Evolutionary conservation across 2,888 invertebrate species (phyloP), one percentile per base, ranked within the genome.

Genomic region (Mythimna lalbum): DNA sequence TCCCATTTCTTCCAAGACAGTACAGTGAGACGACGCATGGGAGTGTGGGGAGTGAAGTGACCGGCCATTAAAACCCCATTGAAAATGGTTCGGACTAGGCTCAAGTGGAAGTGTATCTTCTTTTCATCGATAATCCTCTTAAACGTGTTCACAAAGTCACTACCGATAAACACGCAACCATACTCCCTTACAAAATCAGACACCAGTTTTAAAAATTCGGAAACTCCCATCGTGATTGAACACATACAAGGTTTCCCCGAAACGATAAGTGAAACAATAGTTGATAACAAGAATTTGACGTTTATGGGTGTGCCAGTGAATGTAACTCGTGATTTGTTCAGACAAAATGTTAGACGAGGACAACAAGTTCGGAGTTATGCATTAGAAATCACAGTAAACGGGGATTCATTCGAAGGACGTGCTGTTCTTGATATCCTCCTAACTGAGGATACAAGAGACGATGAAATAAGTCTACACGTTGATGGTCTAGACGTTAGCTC

Each of bases 11-110:
- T 66, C 21, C 31, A 80, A 73, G 75, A 76, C 73, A 60, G 87
- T 82, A 72, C 72, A 73, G 87, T 83, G 80, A 73, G 60, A 80
- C 72, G 73, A 86, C 89, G 84, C 80, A 89, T 92, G 91, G 87
- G 78, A 83, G 82, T 74, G 78, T 77, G 69, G 82, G 84, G 57
- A 79, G 82, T 82, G 80, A 60, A 80, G 74, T 77, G 69, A 80
- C 78, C 85, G 85, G 87, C 87, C 88, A 87, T 86, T 85, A 74
- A 82, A 68, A 57, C 19, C 52, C 43, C 52, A 36, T 39, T 55
- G 73, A 92, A 89, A 91, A 94, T 94, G 94, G 91, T 82, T 81
- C 86, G 91, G 89, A 88, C 84, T 62, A 91, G 88, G 80, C 86
- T 86, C 55, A 91, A 91, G 82, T 92, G 93, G 90, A 89, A 88